These are phyloP conservation scores for Acrossocheilus wenchowensis DNA, from an alignment of 2,797 vertebrate genomes.

Conservation along the genomic window DNA sequence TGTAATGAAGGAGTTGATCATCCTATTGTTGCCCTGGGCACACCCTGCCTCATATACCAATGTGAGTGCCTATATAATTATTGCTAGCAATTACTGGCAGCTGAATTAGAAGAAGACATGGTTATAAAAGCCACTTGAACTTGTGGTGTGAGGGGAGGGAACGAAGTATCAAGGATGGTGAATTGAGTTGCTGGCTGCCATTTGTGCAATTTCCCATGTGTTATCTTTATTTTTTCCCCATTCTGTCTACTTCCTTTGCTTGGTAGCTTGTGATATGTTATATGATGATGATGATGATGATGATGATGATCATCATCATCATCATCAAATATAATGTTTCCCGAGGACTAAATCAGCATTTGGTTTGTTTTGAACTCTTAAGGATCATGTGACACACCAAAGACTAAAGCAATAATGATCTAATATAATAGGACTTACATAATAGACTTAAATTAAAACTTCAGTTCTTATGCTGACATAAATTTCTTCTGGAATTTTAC, in stretches of 20 bases:
- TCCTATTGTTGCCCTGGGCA: slow-evolving; percentile 23
- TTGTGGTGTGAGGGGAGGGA: neutral
- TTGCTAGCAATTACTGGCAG: slow-evolving; percentile 27
- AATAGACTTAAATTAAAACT: too few species aligned
- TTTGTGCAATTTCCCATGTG: neutral
- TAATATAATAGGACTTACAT: too few species aligned
- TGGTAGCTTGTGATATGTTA: neutral
- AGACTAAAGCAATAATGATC: neutral
- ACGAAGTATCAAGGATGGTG: neutral
- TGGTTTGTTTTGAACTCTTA: neutral
- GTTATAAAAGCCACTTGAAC: slow-evolving; percentile 40
- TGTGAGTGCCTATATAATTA: slow-evolving; percentile 34
- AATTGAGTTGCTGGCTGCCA: neutral
- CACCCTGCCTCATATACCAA: slow-evolving; percentile 18
- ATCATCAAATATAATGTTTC: neutral
- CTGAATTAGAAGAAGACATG: slow-evolving; percentile 24
- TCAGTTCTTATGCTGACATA: neutral
- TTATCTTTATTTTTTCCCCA: neutral
- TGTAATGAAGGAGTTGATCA: slow-evolving; percentile 27
- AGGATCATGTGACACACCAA: neutral
- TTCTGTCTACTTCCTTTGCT: neutral
- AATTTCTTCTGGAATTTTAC: neutral
- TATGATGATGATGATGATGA: neutral
- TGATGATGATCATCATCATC: neutral
- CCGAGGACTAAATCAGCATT: neutral